phyloP scores from a whole-genome alignment of 2,113 vertebrate genomes.

The Callospermophilus lateralis region DNA sequence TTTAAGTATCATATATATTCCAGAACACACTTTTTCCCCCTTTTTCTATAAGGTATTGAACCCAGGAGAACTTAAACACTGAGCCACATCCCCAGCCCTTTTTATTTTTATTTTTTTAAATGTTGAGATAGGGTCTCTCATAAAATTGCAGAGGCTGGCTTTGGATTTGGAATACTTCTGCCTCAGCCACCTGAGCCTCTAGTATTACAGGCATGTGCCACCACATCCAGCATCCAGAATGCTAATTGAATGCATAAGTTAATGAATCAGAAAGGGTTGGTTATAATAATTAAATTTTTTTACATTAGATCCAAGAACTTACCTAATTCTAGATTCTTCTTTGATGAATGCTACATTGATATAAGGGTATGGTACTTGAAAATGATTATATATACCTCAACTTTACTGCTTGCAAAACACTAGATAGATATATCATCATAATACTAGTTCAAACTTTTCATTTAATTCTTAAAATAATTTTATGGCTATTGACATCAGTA shows the following conservation, averaged over 20 bases:
- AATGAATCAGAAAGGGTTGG: constrained; percentile 17
- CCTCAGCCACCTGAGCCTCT: too few relatives aligned
- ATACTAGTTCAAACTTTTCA: constrained; percentile 34
- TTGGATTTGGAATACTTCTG: too few relatives aligned
- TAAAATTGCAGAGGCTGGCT: too few relatives aligned
- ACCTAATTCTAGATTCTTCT: neutral
- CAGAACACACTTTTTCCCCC: neutral
- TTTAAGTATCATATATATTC: constrained; percentile 24
- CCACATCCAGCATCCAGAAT: neutral
- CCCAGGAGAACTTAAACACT: too few relatives aligned
- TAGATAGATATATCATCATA: neutral
- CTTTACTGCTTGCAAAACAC: neutral
- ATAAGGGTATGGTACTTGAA: neutral
- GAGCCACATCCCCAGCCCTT: too few relatives aligned
- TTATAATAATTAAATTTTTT: constrained; percentile 4
- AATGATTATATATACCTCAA: neutral
- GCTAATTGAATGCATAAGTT: constrained; percentile 19
- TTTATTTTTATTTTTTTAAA: too few relatives aligned
- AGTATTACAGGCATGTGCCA: too few relatives aligned
- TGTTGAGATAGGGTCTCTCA: too few relatives aligned
- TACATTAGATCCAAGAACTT: neutral
- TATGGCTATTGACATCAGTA: neutral
- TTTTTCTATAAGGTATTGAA: too few relatives aligned
- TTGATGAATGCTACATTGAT: neutral
- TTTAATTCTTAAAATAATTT: constrained; percentile 2